Evolutionary conservation across 2,888 invertebrate genomes (phyloP).

Genomic region (Athrips mouffetella): DNA sequence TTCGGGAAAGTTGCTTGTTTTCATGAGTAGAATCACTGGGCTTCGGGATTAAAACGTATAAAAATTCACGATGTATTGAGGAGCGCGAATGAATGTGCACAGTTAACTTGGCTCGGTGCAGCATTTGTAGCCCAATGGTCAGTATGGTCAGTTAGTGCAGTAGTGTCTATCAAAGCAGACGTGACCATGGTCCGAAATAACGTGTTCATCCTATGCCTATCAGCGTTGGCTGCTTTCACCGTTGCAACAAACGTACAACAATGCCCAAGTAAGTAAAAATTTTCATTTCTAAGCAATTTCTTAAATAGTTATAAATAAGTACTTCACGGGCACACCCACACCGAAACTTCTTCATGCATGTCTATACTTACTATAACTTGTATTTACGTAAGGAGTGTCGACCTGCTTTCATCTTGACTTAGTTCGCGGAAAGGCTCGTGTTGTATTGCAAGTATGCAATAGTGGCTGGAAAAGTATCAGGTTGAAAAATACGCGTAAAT

Average conservation of each 20-base stretch:
- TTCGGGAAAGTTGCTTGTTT: no score
- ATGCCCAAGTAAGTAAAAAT: constrained; percentile 58
- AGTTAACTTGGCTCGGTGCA: not conserved
- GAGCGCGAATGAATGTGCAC: not conserved
- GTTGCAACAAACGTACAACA: constrained; percentile 54
- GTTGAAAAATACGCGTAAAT: no score
- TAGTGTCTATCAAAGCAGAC: constrained; percentile 30
- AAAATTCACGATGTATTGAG: no score
- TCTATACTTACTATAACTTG: constrained; percentile 1
- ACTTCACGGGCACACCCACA: not conserved
- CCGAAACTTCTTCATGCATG: not conserved
- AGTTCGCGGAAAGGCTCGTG: constrained; percentile 16
- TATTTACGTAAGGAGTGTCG: constrained; percentile 42
- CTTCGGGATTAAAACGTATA: no score
- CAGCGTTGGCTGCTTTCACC: constrained; percentile 40
- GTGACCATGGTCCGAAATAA: constrained; percentile 49
- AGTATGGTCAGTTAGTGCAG: constrained; percentile 5
- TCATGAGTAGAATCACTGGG: no score
- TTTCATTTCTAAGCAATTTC: no score
- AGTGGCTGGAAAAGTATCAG: no score
- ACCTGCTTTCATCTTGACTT: constrained; percentile 51
- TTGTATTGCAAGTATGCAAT: no score
- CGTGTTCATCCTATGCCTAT: constrained; percentile 50
- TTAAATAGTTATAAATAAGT: no score
- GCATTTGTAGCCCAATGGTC: not conserved